Evolutionary conservation across 2,888 invertebrate genomes (phyloP), one percentile per base, ranked within the genome.

Genomic region (Rutpela maculata): DNA sequence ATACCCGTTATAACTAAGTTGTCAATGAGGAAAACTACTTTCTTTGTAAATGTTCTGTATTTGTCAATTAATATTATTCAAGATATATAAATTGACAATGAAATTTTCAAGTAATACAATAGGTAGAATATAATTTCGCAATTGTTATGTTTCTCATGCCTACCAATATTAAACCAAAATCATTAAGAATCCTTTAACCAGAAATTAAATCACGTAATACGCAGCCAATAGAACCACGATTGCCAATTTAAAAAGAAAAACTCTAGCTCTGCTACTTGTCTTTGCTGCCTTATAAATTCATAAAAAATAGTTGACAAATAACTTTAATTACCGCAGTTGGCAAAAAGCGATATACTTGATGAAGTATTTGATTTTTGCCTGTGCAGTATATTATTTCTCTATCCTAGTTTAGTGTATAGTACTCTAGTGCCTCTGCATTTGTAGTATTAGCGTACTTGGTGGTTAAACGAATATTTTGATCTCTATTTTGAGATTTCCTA

Each of bases 221-320:
- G 15, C 38, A 43, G 65, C 65, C 65, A 65, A 65, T 43, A 62
- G 50, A 38, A 65, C 43, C 62, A 31, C 15, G 18, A 43, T 65
- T 60, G 71, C 77, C 67, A 66, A 65, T 72, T 71, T 77, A 73
- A 80, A 77, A 74, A 76, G 62, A 74, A 72, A 74, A 56, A 67
- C 74, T 78, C 73, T 78, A 80, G 75, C 75, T 78, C 77, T 76
- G 80, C 82, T 79, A 80, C 79, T 79, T 78, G 67, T 89, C 89
- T 89, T 88, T 87, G 89, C 89, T 89, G 89, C 89, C 89, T 89
- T 89, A 89, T 87, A 80, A 85, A 85, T 84, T 85, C 85, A 86
- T 84, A 81, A 86, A 84, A 85, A 83, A 86, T 87, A 88, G 87
- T 86, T 80, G 87, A 87, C 86, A 86, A 86, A 86, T 86, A 86